Percentiles rank a stretch among this genome's conserved stretches.
These are phyloP conservation scores for Euwallacea fornicatus DNA, from an alignment of 1,140 invertebrate genomes.

Conservation along the genomic window DNA sequence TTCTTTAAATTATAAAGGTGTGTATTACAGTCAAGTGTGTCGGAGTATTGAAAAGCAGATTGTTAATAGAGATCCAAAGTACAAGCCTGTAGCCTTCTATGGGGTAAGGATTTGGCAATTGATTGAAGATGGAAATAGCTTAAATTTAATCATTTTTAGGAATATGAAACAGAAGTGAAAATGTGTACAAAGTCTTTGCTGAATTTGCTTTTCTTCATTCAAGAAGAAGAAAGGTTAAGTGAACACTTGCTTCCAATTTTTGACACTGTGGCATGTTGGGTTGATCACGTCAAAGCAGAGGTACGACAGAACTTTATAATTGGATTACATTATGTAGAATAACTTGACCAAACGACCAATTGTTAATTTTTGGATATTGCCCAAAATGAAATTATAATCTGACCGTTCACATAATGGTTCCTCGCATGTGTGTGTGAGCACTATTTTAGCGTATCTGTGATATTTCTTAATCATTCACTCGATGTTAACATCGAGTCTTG, in stretches of 20 bases:
- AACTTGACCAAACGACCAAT: too few species aligned
- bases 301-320: slow-evolving; percentile 13
- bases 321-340: too few species aligned
- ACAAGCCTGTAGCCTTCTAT: slow-evolving; percentile 28
- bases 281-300: slow-evolving; percentile 37
- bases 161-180: slow-evolving; percentile 37
- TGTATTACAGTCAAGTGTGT: slow-evolving; percentile 31
- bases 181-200: slow-evolving; percentile 36
- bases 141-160: slow-evolving; percentile 27
- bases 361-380: too few species aligned
- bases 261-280: slow-evolving; percentile 35
- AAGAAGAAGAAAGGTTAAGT: slow-evolving; percentile 27
- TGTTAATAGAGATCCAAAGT: slow-evolving; percentile 33
- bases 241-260: slow-evolving; percentile 32
- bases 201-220: slow-evolving; percentile 33
- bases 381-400: too few species aligned
- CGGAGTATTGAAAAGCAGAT: slow-evolving; percentile 34
- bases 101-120: slow-evolving; percentile 12
- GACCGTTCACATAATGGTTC: too few species aligned
- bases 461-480: too few species aligned
- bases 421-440: too few species aligned
- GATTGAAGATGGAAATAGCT: background rate
- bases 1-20: slow-evolving; percentile 16
- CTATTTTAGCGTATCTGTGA: too few species aligned
- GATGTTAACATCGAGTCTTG: too few species aligned